These are phyloP conservation scores for Corythornis vintsioides DNA, from an alignment of 2,113 vertebrate genomes.

Conservation along the genomic window DNA sequence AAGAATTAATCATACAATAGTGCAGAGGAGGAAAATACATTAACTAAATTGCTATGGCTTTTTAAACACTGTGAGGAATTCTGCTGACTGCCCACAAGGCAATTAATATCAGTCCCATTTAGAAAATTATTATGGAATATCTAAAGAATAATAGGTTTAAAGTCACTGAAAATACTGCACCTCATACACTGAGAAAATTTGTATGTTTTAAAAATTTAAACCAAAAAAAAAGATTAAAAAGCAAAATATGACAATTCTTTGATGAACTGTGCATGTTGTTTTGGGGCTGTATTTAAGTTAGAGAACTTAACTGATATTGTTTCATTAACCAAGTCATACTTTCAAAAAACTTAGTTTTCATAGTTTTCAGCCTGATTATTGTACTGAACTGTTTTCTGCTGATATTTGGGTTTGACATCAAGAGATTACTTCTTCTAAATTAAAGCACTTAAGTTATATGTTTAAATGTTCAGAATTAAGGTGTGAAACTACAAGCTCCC, in stretches of 20 bases:
- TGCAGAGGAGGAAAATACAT: slow-evolving; percentile 7
- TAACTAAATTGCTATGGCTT: slow-evolving; percentile 21
- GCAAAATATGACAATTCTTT: not conserved
- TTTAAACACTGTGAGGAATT: slow-evolving; percentile 19
- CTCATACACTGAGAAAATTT: not conserved
- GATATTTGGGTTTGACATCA: not conserved
- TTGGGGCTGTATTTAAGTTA: not conserved
- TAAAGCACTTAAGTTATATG: not conserved
- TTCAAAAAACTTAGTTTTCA: not conserved
- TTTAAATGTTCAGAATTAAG: not conserved
- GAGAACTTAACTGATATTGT: not conserved
- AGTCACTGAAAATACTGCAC: not conserved
- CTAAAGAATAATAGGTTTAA: not conserved
- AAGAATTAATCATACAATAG: not conserved
- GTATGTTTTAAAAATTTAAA: not conserved
- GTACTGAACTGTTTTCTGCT: not conserved
- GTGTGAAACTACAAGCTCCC: not conserved
- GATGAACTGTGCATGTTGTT: not conserved
- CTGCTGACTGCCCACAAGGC: not conserved
- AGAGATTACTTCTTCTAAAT: not conserved
- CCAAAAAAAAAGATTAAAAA: not conserved
- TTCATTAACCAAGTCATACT: not conserved
- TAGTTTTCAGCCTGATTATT: not conserved
- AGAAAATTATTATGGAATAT: not conserved
- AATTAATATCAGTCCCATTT: not conserved